Evolutionary conservation across 2,797 vertebrate species (phyloP), one percentile per base, ranked within the genome.

Genomic region (Poecilia picta): DNA sequence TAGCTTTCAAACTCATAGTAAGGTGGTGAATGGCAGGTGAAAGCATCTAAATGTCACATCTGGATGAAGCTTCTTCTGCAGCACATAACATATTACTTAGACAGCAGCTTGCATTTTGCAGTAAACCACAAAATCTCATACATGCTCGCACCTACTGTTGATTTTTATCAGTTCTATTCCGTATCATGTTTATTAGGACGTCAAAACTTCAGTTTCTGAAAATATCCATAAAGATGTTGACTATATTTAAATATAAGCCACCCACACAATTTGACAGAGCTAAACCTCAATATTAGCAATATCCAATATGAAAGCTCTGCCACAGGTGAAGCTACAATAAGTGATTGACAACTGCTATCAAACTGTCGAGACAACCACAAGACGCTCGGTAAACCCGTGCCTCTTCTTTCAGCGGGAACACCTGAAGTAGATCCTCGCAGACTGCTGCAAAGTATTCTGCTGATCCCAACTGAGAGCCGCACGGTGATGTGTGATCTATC

Each of bases 401-500:
- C 16, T 55, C 36, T 72, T 70, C 72, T 77, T 76, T 66, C 53
- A 39, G 4, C 66, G 51, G 71, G 33, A 77, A 33, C 81, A 76
- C 46, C 57, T 39, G 76, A 64, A 75, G 53, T 33, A 36, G 78
- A 87, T 78, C 81, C 74, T 43, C 31, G 45, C 55, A 76, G 53
- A 79, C 76, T 64, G 75, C 79, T 84, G 77, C 75, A 81, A 77
- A 85, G 79, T 55, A 72, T 79, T 82, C 85, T 33, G 3, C 53
- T 74, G 78, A 89, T 89, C 73, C 80, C 81, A 74, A 75, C 78
- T 71, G 88, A 87, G 77, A 5, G 8, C 78, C 0, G 47, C 33
- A 1, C 64, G 68, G 80, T 77, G 87, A 88, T 74, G 83, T 87
- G 89, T 78, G 87, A 93, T 89, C 82, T 80, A 79, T 88, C 78